phyloP scores from a whole-genome alignment of 1,140 invertebrate species.

The Pristionchus pacificus region DNA sequence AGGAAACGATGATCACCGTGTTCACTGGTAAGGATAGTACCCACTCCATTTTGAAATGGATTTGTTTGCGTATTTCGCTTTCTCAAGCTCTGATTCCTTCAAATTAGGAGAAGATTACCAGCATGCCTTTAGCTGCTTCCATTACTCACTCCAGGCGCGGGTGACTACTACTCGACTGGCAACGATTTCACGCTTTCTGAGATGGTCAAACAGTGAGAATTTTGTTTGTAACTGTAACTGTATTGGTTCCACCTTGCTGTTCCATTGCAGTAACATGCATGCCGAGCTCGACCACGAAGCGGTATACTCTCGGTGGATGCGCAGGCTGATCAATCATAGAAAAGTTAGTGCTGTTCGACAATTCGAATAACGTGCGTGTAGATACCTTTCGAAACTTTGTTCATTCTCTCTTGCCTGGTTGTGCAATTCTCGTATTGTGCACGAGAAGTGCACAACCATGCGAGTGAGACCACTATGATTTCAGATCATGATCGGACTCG shows the following conservation, averaged over 20 bases:
- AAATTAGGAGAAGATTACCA: too few species aligned
- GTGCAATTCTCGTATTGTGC: too few species aligned
- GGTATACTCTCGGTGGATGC: neutral
- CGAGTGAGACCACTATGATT: too few species aligned
- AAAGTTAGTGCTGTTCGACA: too few species aligned
- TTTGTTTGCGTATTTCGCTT: too few species aligned
- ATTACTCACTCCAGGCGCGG: slow-evolving; percentile 62
- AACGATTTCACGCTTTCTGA: slow-evolving; percentile 68
- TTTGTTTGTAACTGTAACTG: too few species aligned
- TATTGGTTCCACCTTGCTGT: neutral
- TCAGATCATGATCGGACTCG: slow-evolving; percentile 77
- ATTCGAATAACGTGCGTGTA: too few species aligned
- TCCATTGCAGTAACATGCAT: neutral
- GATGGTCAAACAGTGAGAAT: slow-evolving; percentile 20
- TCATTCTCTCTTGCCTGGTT: neutral
- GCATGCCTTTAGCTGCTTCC: neutral
- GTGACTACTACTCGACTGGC: slow-evolving; percentile 77
- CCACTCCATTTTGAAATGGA: neutral
- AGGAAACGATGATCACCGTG: slow-evolving; percentile 25
- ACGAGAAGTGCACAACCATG: too few species aligned
- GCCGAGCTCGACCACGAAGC: neutral
- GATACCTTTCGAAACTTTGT: too few species aligned
- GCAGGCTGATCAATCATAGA: neutral
- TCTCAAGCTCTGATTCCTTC: too few species aligned
- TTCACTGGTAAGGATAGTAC: slow-evolving; percentile 18